phyloP scores from a whole-genome alignment of 2,888 invertebrate genomes.

The Aquatica leii region DNA sequence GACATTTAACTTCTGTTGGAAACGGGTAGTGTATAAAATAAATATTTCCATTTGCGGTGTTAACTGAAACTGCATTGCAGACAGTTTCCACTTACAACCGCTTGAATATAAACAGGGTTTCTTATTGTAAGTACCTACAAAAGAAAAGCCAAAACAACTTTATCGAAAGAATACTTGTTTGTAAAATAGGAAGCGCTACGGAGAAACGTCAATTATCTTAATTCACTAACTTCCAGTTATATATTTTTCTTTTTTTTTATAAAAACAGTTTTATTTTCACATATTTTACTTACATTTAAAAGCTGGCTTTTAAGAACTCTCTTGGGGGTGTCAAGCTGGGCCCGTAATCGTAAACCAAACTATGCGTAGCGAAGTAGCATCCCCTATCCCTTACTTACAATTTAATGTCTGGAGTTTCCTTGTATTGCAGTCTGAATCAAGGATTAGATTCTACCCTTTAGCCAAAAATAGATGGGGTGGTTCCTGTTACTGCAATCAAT shows the following conservation, averaged over 20 bases:
- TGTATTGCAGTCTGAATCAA: constrained; percentile 9
- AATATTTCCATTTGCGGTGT: constrained; percentile 16
- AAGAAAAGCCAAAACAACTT: constrained; percentile 1
- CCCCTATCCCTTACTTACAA: constrained; percentile 18
- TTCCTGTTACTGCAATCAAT: not conserved
- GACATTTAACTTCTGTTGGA: constrained; percentile 20
- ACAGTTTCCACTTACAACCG: not conserved
- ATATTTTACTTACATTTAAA: constrained; percentile 24
- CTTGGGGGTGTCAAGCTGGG: constrained; percentile 13
- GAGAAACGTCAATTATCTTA: not conserved
- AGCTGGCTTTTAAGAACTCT: constrained; percentile 20
- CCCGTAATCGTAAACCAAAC: constrained; percentile 12
- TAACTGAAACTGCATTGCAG: constrained; percentile 16
- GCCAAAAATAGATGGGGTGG: not conserved
- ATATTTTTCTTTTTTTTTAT: constrained; percentile 1
- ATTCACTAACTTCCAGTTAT: not conserved
- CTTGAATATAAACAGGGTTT: not conserved
- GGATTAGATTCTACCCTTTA: constrained; percentile 8
- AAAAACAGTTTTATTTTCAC: constrained; percentile 13
- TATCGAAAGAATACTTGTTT: constrained; percentile 4
- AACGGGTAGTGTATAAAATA: constrained; percentile 12
- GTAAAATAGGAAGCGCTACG: not conserved
- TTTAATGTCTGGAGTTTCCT: constrained; percentile 10
- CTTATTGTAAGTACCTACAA: not conserved
- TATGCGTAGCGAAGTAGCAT: constrained; percentile 12